Base-by-base conservation (phyloP, 1,140 invertebrate genomes). In the Campoletis sonorensis region DNA sequence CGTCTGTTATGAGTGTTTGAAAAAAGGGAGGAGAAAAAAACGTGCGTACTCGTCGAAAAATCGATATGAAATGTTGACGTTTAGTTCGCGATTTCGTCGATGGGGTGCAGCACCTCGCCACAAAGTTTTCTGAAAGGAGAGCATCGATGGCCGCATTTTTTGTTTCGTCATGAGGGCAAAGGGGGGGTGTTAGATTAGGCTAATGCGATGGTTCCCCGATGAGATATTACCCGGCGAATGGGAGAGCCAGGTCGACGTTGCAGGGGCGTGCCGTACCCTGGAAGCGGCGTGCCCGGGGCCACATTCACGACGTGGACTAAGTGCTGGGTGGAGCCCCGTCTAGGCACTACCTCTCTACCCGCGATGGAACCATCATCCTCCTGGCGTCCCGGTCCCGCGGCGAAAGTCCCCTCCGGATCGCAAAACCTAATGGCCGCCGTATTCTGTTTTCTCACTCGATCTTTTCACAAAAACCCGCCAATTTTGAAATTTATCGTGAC, bases 211-310 rank as follows among this genome's bases (percentile, higher is more conserved):
- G 88, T 87, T 78, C 76, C 88, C 88, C 86, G 89, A 89, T 92
- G 91, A 92, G 88, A 91, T 89, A 92, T 92, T 90, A 91, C 87
- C 91, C 88, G 91, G 88, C 91, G 90, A 92, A 92, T 92, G 88
- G 89, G 90, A 90, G 87, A 88, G 86, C 90, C 84, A 84, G 86
- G 84, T 84, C 84, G 84, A 87, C 84, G 85, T 84, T 84, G 86
- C 90, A 89, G 89, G 90, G 89, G 90, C 89, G 90, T 88, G 89
- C 89, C 90, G 90, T 90, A 90, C 89, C 89, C 89, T 91, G 89
- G 88, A 88, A 89, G 88, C 87, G 85, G 79, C 87, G 91, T 91
- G 87, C 90, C 90, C 90, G 84, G 88, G 89, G 89, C 87, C 87
- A 87, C 84, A 85, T 83, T 88, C 89, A 84, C 88, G 90, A 91